These are phyloP conservation scores for Zaprionus gabonicus DNA, from an alignment of 1,140 invertebrate genomes.

Conservation along the genomic window DNA sequence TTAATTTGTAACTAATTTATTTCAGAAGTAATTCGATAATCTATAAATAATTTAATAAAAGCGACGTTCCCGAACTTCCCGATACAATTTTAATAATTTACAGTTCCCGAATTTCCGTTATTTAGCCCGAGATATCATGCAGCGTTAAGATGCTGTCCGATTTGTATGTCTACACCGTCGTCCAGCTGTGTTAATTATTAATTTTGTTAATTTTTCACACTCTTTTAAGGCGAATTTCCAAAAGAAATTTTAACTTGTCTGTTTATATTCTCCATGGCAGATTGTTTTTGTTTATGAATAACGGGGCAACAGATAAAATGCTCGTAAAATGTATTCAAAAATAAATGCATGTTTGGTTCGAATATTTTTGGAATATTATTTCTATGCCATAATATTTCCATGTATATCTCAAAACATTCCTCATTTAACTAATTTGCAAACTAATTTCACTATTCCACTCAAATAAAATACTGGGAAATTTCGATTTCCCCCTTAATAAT, in stretches of 20 bases:
- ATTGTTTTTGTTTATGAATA: constrained; percentile 41
- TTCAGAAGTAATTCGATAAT: too few relatives aligned
- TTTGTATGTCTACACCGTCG: constrained; percentile 5
- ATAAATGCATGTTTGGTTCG: constrained; percentile 32
- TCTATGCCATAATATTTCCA: constrained; percentile 9
- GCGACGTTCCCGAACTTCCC: not conserved
- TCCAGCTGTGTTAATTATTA: constrained; percentile 36
- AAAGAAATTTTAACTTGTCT: constrained; percentile 15
- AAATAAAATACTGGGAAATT: constrained; percentile 27
- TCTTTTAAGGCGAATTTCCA: constrained; percentile 34
- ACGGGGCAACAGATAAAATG: constrained; percentile 32
- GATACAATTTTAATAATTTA: too few relatives aligned
- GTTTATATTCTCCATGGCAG: constrained; percentile 19
- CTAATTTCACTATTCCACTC: not conserved
- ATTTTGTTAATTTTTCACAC: constrained; percentile 43
- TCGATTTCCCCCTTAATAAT: too few relatives aligned
- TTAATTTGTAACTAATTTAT: too few relatives aligned
- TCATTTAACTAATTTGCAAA: not conserved
- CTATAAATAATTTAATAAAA: too few relatives aligned
- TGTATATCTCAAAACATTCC: not conserved
- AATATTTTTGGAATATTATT: constrained; percentile 9
- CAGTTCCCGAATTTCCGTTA: not conserved
- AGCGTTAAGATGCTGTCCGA: not conserved
- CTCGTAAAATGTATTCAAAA: constrained; percentile 49
- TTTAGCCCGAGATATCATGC: not conserved